These are phyloP conservation scores for Stomatorhinus walkeri DNA, from an alignment of 2,797 vertebrate species.

Conservation along the genomic window DNA sequence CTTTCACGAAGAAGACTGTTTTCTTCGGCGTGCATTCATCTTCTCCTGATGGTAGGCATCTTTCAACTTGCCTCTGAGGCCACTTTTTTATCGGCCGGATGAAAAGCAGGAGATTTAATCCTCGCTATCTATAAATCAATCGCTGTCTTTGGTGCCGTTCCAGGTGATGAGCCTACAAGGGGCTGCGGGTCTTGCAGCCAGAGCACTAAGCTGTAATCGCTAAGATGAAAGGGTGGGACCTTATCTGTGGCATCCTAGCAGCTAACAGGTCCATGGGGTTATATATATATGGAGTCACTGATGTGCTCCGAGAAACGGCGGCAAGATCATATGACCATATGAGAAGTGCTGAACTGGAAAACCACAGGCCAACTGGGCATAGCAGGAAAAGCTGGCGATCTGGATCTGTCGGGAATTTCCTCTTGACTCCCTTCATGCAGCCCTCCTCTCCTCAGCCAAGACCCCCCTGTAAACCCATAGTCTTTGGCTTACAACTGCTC, in stretches of 20 bases:
- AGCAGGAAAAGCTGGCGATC: background rate
- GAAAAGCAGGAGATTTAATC: background rate
- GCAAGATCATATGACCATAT: background rate
- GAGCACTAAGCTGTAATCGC: background rate
- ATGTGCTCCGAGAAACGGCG: background rate
- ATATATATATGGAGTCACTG: background rate
- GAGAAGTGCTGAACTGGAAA: background rate
- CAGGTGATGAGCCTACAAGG: background rate
- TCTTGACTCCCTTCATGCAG: background rate
- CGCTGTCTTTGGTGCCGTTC: background rate
- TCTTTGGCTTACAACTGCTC: background rate
- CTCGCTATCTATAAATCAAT: background rate
- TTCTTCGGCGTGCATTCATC: background rate
- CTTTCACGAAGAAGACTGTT: background rate
- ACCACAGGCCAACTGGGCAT: background rate
- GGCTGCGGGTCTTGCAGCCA: background rate
- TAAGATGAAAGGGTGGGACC: background rate
- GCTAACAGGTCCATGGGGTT: background rate
- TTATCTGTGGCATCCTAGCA: background rate
- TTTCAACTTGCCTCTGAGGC: background rate
- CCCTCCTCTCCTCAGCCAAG: background rate
- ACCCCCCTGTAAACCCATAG: background rate
- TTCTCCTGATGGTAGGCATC: background rate
- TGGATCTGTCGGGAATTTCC: background rate
- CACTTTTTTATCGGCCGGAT: background rate